Conservation (phyloP, 2,797 vertebrate species). For the Carapus acus region DNA sequence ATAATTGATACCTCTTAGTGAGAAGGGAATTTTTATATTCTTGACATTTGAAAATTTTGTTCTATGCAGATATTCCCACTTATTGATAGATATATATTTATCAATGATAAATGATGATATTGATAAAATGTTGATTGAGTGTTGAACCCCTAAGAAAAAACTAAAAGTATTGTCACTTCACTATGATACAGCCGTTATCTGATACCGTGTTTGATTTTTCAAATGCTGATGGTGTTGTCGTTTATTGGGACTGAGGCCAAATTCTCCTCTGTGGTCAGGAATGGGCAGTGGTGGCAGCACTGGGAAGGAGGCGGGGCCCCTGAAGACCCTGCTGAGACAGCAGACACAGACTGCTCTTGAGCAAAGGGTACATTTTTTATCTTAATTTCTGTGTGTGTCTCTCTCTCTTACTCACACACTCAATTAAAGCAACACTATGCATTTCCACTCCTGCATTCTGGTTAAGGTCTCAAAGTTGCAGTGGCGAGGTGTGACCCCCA, state of each 20-base stretch:
- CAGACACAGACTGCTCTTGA: constrained; percentile 95
- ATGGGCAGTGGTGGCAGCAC: constrained; percentile 97
- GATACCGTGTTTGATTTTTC: constrained; percentile 15
- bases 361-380: constrained; percentile 97
- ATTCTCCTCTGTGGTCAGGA: constrained; percentile 72
- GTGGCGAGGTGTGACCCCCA: constrained; percentile 9
- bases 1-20: no score
- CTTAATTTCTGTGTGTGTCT: no score
- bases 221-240: constrained; percentile 6
- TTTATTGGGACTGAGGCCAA: constrained; percentile 30
- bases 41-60: no score
- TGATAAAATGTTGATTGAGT: no score
- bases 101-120: no score
- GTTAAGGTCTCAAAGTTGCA: constrained; percentile 18
- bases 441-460: constrained; percentile 24
- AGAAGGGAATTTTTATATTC: no score
- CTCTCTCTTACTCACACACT: no score
- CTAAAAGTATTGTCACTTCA: not conserved
- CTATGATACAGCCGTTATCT: constrained; percentile 4
- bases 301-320: constrained; percentile 92
- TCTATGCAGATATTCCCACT: no score
- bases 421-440: no score
- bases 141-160: no score
- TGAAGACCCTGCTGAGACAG: constrained; percentile 95
- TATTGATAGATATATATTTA: no score